Evolutionary conservation across 2,113 vertebrate species (phyloP).

Genomic region (Odocoileus hemionus): DNA sequence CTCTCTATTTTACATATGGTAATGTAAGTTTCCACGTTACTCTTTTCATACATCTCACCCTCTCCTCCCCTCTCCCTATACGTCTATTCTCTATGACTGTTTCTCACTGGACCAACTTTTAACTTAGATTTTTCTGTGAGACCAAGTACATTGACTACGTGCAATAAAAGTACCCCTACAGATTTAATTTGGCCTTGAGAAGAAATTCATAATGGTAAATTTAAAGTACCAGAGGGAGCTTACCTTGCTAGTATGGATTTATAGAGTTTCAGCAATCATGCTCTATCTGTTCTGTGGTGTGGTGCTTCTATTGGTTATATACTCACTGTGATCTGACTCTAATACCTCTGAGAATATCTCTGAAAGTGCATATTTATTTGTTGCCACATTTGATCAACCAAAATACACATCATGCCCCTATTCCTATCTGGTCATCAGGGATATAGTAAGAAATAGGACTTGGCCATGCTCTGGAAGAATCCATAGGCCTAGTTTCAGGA

Average conservation of each 20-base stretch:
- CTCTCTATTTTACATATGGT: not conserved
- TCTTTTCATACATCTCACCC: not conserved
- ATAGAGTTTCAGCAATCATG: not conserved
- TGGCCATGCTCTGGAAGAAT: not conserved
- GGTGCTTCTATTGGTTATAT: not conserved
- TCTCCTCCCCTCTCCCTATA: not conserved
- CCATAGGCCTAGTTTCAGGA: not conserved
- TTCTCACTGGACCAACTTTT: not conserved
- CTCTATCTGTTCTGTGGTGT: fast-evolving
- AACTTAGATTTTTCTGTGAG: not conserved
- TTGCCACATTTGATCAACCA: not conserved
- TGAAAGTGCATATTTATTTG: not conserved
- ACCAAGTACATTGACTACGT: not conserved
- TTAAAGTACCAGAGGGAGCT: not conserved
- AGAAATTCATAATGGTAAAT: not conserved
- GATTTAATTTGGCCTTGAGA: not conserved
- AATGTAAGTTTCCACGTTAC: not conserved
- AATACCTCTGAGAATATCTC: not conserved
- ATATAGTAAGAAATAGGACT: not conserved
- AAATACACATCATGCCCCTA: not conserved
- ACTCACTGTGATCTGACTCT: not conserved
- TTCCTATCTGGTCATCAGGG: not conserved
- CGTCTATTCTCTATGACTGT: not conserved
- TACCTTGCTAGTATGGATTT: not conserved
- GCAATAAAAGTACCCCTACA: not conserved